Evolutionary conservation across 2,888 invertebrate genomes (phyloP), one percentile per base, ranked within the genome.

Genomic region (Lymantria monacha): DNA sequence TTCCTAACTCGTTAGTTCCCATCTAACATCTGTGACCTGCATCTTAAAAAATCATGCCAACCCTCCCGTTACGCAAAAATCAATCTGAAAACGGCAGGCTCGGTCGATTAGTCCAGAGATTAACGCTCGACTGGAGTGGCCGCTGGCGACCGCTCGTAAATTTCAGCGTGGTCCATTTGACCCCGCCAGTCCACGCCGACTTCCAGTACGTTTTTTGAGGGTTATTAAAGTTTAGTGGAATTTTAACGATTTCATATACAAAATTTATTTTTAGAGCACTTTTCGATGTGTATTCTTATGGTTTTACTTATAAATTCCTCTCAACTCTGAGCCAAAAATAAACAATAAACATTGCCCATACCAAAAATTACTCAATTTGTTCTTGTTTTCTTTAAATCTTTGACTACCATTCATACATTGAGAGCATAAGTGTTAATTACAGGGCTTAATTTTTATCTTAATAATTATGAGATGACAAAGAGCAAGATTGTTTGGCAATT

Each of bases 161-260:
- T 75, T 69, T 66, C 55, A 55, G 12, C 51, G 58, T 64, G 73
- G 69, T 63, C 69, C 66, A 76, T 76, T 76, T 68, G 74, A 65
- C 61, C 58, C 66, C 66, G 60, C 63, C 61, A 67, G 59, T 53
- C 54, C 49, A 47, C 46, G 53, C 53, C 65, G 54, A 57, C 59
- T 67, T 59, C 52, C 52, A 63, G 59, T 59, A 48, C 22, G 44
- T 63, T 58, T 66, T 57, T 64, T 58, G 51, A 57, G 46, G 50
- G 51, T 53, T 66, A 53, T 48, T 52, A 48, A 42, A 52, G 42
- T 48, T 52, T 44, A 48, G 36, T 38, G 38, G 36, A 33, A 14
- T 48, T 52, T 45, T 44, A 5, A 14, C 10, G 30, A 40, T 15
- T 51, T 47, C 10, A 51, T 47, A 37, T 36, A 36, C 36, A 36